Percentiles rank a stretch among this genome's conserved stretches.
phyloP scores from a whole-genome alignment of 2,888 invertebrate genomes.

The Athetis lepigone region DNA sequence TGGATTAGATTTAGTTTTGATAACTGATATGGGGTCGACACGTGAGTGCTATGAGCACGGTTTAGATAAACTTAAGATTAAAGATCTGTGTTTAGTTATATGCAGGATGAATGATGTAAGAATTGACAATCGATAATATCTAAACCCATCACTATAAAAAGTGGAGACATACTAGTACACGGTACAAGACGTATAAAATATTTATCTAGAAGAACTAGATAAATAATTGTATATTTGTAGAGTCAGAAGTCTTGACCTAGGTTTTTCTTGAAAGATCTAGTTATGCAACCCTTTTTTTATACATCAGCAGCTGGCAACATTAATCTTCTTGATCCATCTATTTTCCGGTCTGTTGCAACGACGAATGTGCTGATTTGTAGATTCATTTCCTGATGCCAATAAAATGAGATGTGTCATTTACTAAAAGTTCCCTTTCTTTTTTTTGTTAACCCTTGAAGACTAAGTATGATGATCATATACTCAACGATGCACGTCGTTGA shows the following conservation, averaged over 20 bases:
- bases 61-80: constrained; percentile 23
- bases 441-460: too few relatives aligned
- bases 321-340: constrained; percentile 23
- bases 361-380: constrained; percentile 20
- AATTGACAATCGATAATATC: neutral
- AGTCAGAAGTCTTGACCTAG: neutral
- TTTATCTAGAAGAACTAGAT: too few relatives aligned
- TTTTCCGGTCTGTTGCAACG: constrained; percentile 23
- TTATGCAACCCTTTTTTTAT: neutral
- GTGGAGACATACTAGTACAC: too few relatives aligned
- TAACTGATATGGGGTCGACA: constrained; percentile 3
- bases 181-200: too few relatives aligned
- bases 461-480: too few relatives aligned
- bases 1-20: neutral
- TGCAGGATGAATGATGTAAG: neutral
- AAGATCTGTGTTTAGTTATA: neutral
- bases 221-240: neutral
- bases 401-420: neutral
- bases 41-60: neutral
- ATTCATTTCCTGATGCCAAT: constrained; percentile 12
- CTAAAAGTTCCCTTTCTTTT: too few relatives aligned
- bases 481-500: too few relatives aligned
- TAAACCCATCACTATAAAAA: neutral
- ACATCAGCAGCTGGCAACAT: constrained; percentile 13
- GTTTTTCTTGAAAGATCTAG: neutral